Evolutionary conservation across 2,888 invertebrate species (phyloP).

Genomic region (Serrognathus titanus): DNA sequence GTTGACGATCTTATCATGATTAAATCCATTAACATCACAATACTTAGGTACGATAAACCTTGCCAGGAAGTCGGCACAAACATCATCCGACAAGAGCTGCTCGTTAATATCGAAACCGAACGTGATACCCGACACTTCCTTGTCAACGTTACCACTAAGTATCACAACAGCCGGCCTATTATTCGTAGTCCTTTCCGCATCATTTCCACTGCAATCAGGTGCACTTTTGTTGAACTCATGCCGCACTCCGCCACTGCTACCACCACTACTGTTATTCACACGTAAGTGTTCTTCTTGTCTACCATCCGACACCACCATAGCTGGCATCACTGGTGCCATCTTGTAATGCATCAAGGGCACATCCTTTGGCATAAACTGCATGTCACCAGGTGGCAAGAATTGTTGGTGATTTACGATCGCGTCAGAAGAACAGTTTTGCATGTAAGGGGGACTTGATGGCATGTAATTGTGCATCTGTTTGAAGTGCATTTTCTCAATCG

Average conservation of each 20-base stretch:
- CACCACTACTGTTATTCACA: background rate
- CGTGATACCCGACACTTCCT: conserved; percentile 66
- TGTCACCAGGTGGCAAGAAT: background rate
- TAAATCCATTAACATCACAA: conserved; percentile 48
- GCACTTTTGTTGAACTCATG: conserved; percentile 10
- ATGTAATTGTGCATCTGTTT: conserved; percentile 38
- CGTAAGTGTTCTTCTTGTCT: background rate
- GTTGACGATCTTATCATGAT: conserved; percentile 61
- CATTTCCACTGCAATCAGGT: conserved; percentile 26
- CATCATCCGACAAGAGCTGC: conserved; percentile 58
- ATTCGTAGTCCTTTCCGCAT: conserved; percentile 22
- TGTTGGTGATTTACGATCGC: conserved; percentile 23
- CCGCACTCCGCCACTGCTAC: background rate
- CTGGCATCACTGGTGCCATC: background rate
- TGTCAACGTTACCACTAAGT: conserved; percentile 58
- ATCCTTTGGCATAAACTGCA: background rate
- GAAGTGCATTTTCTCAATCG: conserved; percentile 53
- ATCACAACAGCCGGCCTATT: conserved; percentile 70
- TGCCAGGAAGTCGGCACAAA: conserved; percentile 49
- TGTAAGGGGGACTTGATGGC: too few species aligned
- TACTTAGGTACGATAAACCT: conserved; percentile 46
- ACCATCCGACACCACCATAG: background rate
- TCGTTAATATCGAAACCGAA: conserved; percentile 80
- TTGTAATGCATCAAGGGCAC: background rate
- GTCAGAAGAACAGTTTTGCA: background rate